Evolutionary conservation across 2,888 invertebrate species (phyloP).

Genomic region (Orgyia antiqua): DNA sequence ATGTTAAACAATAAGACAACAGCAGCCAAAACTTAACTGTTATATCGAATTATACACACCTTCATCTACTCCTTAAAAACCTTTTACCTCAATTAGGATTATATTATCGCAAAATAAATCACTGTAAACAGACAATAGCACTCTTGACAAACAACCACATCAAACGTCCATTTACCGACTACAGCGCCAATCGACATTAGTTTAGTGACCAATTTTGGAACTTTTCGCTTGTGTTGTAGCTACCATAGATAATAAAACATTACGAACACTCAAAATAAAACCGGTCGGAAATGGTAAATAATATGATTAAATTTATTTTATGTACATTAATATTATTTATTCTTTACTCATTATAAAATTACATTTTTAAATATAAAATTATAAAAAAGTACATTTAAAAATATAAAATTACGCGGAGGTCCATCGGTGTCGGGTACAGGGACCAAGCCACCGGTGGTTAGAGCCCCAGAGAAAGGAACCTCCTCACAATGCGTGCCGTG

Average conservation of each 20-base stretch:
- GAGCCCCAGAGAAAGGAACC: too few species aligned
- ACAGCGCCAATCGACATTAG: constrained; percentile 67
- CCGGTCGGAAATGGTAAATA: too few species aligned
- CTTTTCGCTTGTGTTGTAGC: constrained; percentile 46
- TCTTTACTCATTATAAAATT: too few species aligned
- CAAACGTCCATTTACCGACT: constrained; percentile 83
- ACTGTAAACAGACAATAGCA: constrained; percentile 82
- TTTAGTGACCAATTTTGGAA: constrained; percentile 57
- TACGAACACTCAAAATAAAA: too few species aligned
- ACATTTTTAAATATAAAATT: too few species aligned
- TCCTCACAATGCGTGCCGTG: too few species aligned
- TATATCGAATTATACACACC: constrained; percentile 54
- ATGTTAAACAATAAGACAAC: constrained; percentile 16
- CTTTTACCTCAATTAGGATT: constrained; percentile 68
- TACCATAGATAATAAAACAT: constrained; percentile 54
- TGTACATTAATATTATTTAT: too few species aligned
- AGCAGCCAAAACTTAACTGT: constrained; percentile 29
- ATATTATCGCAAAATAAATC: constrained; percentile 62
- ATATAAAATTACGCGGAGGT: too few species aligned
- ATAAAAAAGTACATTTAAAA: too few species aligned
- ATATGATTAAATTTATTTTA: too few species aligned
- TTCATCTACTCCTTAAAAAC: constrained; percentile 82
- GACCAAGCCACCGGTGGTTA: too few species aligned
- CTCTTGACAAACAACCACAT: constrained; percentile 81
- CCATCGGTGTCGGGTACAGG: too few species aligned